Percentiles rank a stretch among this genome's conserved stretches.
These are phyloP conservation scores for Anthoptus insignis DNA, from an alignment of 2,888 invertebrate species.

Conservation along the genomic window DNA sequence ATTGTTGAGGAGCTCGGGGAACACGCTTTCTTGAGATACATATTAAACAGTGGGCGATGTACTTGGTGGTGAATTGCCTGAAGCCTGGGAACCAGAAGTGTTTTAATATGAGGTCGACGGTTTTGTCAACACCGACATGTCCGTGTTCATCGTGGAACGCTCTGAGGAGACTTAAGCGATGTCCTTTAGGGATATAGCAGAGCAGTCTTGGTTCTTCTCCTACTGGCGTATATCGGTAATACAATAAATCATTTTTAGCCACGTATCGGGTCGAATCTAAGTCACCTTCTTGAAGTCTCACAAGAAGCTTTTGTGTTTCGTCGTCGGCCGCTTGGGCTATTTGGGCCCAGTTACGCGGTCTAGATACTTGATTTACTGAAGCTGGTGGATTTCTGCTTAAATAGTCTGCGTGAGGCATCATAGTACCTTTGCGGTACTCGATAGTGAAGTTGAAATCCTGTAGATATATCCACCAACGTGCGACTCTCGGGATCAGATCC, in stretches of 20 bases:
- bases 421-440: not conserved
- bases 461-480: slow-evolving; percentile 31
- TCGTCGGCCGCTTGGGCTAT: slow-evolving; percentile 33
- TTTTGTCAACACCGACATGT: too few species aligned
- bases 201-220: not conserved
- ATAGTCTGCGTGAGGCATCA: not conserved
- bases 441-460: not conserved
- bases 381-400: not conserved
- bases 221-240: not conserved
- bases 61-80: too few species aligned
- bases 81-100: too few species aligned
- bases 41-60: too few species aligned
- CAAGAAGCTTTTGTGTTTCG: not conserved
- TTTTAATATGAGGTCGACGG: too few species aligned
- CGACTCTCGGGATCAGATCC: slow-evolving; percentile 51
- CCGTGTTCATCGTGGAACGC: too few species aligned
- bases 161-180: too few species aligned
- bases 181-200: too few species aligned
- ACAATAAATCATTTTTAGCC: not conserved
- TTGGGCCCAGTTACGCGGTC: slow-evolving; percentile 39
- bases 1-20: too few species aligned
- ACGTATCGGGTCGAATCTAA: not conserved
- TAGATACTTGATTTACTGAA: not conserved
- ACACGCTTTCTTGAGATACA: too few species aligned
- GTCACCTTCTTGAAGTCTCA: not conserved